phyloP scores from a whole-genome alignment of 2,888 invertebrate genomes.

The Strigamia transsilvanica region DNA sequence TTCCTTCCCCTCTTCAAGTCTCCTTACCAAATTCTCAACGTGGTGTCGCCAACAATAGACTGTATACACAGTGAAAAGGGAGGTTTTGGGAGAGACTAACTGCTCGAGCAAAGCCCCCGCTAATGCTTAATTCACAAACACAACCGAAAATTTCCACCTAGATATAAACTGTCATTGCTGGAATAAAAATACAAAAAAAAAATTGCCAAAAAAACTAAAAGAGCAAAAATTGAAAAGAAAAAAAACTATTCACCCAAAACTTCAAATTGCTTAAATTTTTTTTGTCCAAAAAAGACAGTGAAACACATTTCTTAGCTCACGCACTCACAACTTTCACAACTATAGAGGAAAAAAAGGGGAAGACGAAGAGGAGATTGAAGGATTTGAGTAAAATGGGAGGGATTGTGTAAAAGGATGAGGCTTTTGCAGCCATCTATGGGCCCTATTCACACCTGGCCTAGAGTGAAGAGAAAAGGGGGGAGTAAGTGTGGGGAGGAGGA shows the following conservation, averaged over 20 bases:
- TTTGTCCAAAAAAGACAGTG: constrained; percentile 1
- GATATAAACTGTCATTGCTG: no score
- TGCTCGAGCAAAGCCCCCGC: background rate
- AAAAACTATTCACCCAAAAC: background rate
- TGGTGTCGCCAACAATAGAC: constrained; percentile 6
- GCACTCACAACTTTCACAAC: background rate
- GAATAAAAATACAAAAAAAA: no score
- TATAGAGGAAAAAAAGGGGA: background rate
- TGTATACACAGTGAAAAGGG: background rate
- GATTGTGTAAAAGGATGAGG: constrained; percentile 49
- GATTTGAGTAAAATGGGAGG: constrained; percentile 43
- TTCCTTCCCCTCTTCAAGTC: background rate
- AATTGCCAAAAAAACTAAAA: no score
- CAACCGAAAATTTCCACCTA: background rate
- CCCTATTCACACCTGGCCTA: constrained; percentile 41
- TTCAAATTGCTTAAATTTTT: background rate
- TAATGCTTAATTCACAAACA: background rate
- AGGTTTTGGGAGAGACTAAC: background rate
- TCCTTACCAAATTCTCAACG: constrained; percentile 25
- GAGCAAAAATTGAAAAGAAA: background rate
- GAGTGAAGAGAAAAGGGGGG: constrained; percentile 42
- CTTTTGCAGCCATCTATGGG: constrained; percentile 48
- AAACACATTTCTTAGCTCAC: constrained; percentile 36
- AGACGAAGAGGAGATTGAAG: constrained; percentile 37
- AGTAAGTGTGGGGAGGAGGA: constrained; percentile 35